Evolutionary conservation across 2,888 invertebrate species (phyloP), one percentile per base, ranked within the genome.

Genomic region (Drosophila testacea): DNA sequence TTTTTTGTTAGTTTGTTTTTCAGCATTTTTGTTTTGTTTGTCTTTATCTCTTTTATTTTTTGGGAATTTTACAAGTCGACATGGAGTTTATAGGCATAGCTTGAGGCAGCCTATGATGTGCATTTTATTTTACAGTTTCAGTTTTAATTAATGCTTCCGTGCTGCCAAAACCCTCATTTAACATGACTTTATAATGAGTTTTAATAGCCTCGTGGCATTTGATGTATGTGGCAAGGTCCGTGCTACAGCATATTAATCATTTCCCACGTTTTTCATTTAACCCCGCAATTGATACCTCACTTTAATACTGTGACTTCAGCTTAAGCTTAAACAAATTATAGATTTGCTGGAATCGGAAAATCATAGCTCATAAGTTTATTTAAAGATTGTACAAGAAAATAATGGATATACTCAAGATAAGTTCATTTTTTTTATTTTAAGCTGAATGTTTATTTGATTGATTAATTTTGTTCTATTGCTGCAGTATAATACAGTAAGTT

Each of bases 111-210:
- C 76, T 68, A 64, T 47, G 54, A 73, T 76, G 64, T 62, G 59
- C 59, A 77, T 73, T 60, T 77, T 62, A 59, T 69, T 59, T 63
- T 47, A 36, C 44, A 46, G 57, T 61, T 47, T 42, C 44, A 46
- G 57, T 61, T 78, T 72, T 78, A 75, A 79, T 75, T 69, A 78
- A 67, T 75, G 72, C 62, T 60, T 46, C 55, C 65, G 39, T 47
- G 51, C 55, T 48, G 56, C 36, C 47, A 48, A 47, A 38, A 64
- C 50, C 64, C 28, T 22, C 68, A 61, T 63, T 78, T 55, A 72
- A 75, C 64, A 63, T 70, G 72, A 75, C 77, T 81, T 79, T 70
- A 51, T 71, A 73, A 83, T 72, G 69, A 71, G 70, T 73, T 78
- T 72, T 61, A 77, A 72, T 65, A 60, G 62, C 77, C 57, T 51